Base-by-base conservation (phyloP, 2,113 vertebrate genomes). In the Hippocampus mohnikei region DNA sequence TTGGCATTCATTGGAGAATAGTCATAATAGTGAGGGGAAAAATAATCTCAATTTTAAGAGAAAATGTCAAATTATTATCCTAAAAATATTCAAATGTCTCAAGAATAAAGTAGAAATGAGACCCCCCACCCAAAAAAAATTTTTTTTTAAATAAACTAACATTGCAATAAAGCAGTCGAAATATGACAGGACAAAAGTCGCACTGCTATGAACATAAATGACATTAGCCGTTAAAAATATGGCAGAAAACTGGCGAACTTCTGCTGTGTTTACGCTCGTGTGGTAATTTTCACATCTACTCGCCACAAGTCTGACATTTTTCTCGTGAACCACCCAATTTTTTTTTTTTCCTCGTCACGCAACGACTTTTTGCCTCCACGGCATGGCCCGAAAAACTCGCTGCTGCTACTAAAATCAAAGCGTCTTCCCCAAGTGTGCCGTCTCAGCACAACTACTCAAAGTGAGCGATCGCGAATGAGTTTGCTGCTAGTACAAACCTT, bases 401-500 rank as follows among this genome's bases (percentile, higher is more conserved):
- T 10, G 41, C 25, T 46, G 42, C 58, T 27, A 46, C 13, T 9
- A 46, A 65, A 65, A 64, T 25, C 18, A 4, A 63, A 41, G 37
- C 37, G 20, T 41, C 42, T 65, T 48, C 42, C 23, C 10, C 42
- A 46, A 46, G 13, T 21, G 29, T 25, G 2, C 15, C 8, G 10
- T 27, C 55, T 15, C 23, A 5, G 21, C n/a, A 64, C 13, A 2
- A 41, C 23, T 3, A 46, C 16, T 44, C 23, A 25, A 58, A 25
- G 23, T 40, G 33, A 62, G 20, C 16, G 82, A 84, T 83, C 80
- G 73, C 66, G 87, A 84, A 86, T 77, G 86, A 87, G 78, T 86
- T 71, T 82, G 87, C 88, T 81, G 78, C 81, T 72, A 68, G 65
- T 89, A 88, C 85, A 87, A 89, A 89, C 87, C 88, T 83, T 78